Evolutionary conservation across 2,113 vertebrate species (phyloP), one percentile per base, ranked within the genome.

Genomic region (Alectura lathami): DNA sequence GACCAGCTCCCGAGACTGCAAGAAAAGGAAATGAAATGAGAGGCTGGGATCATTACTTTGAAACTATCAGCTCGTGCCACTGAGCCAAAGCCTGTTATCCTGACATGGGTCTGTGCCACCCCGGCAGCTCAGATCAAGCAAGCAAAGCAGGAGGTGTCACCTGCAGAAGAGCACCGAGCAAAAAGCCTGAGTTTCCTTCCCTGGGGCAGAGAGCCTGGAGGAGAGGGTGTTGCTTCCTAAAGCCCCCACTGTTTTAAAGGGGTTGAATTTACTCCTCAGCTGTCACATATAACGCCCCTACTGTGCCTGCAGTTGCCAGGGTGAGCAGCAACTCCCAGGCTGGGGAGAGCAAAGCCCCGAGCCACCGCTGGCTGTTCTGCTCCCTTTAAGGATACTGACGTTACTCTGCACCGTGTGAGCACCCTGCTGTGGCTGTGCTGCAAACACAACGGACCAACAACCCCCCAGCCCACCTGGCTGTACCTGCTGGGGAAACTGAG

Each of bases 81-180:
- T 94, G 87, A 95, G 89, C 89, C 94, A 96, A 91, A 93, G 67
- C 89, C 84, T 94, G 89, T 90, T 91, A 83, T 77, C 85, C 48
- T 0, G 59, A 87, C 82, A 80, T 45, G 84, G 56, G 67, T 79
- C 82, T 79, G 66, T 85, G 70, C 79, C 91, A 89, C 45, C 56
- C 74, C 89, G 85, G 89, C 86, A 69, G 92, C 84, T 83, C 70
- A 78, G 86, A 94, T 83, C 74, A 83, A n/a, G n/a, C n/a, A n/a
- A 43, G 51, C 38, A 89, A 83, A 86, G 73, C 62, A 68, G 29
- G 6, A 85, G 83, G 21, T 30, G 18, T 32, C 60, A 54, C 64
- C 29, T 75, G 34, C 48, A 70, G 56, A 57, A 17, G 9, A 77
- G 22, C 38, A 70, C 48, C 83, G 1, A 34, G 22, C 27, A 85